A percentile compares a stretch with the other conserved stretches of the same genome.
phyloP scores from a whole-genome alignment of 1,140 invertebrate genomes.

The Arctopsyche grandis region DNA sequence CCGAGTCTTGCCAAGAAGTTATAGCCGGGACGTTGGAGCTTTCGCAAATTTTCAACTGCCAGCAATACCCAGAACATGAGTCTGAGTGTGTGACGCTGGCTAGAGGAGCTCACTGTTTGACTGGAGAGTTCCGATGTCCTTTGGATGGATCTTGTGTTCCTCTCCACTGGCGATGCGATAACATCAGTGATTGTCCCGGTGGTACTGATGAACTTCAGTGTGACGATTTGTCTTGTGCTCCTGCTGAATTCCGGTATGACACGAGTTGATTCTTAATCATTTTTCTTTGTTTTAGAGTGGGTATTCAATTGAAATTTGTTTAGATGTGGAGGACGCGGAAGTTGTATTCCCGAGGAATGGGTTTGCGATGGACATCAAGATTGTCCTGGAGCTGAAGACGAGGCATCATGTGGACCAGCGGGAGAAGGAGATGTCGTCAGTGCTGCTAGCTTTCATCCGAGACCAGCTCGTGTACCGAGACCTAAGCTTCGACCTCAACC shows the following conservation, averaged over 20 bases:
- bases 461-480: conserved; percentile 47
- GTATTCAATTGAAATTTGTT: conserved; percentile 43
- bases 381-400: conserved; percentile 83
- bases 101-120: conserved; percentile 64
- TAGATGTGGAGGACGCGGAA: conserved; percentile 69
- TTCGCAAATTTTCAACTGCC: conserved; percentile 69
- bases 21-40: conserved; percentile 66
- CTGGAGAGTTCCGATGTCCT: conserved; percentile 70
- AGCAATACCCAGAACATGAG: conserved; percentile 69
- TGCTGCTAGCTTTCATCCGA: conserved; percentile 55
- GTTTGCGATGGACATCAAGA: conserved; percentile 85
- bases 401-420: conserved; percentile 67
- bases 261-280: neutral
- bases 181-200: conserved; percentile 71
- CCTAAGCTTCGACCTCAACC: conserved; percentile 32
- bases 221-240: conserved; percentile 61
- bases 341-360: conserved; percentile 77
- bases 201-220: conserved; percentile 75
- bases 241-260: conserved; percentile 66
- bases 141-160: conserved; percentile 73
- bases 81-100: conserved; percentile 61
- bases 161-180: conserved; percentile 74
- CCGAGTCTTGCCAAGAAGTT: conserved; percentile 71
- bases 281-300: neutral
- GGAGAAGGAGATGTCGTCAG: conserved; percentile 53